These are phyloP conservation scores for Meloidogyne exigua DNA, from an alignment of 1,140 invertebrate species.

Conservation along the genomic window DNA sequence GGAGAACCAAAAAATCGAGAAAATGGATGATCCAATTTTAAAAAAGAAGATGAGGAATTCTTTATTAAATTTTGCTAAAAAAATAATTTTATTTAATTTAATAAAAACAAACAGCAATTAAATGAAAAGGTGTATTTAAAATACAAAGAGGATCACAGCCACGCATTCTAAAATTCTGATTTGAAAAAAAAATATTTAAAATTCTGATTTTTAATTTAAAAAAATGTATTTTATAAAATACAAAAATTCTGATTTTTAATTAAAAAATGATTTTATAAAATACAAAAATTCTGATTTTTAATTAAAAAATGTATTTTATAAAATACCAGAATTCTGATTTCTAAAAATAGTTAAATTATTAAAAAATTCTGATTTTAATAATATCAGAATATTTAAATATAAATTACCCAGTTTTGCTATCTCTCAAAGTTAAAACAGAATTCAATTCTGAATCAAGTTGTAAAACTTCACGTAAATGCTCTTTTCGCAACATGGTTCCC, in stretches of 20 bases:
- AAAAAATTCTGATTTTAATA: neutral
- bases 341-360: neutral
- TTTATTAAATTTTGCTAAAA: constrained; percentile 16
- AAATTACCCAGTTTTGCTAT: neutral
- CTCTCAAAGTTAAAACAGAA: neutral
- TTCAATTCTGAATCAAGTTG: neutral
- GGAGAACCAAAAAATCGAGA: constrained; percentile 35
- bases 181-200: neutral
- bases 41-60: constrained; percentile 33
- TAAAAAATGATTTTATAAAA: no score
- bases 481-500: constrained; percentile 6
- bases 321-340: constrained; percentile 9
- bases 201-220: neutral
- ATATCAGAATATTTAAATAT: neutral
- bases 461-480: constrained; percentile 10
- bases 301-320: neutral
- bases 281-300: neutral
- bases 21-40: constrained; percentile 51
- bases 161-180: constrained; percentile 12
- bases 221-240: no score
- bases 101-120: constrained; percentile 44
- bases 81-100: constrained; percentile 31
- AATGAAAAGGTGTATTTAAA: constrained; percentile 55
- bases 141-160: constrained; percentile 55
- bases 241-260: neutral